Conservation (phyloP, 2,797 vertebrate genomes). For the Rhadinocentrus ornatus region DNA sequence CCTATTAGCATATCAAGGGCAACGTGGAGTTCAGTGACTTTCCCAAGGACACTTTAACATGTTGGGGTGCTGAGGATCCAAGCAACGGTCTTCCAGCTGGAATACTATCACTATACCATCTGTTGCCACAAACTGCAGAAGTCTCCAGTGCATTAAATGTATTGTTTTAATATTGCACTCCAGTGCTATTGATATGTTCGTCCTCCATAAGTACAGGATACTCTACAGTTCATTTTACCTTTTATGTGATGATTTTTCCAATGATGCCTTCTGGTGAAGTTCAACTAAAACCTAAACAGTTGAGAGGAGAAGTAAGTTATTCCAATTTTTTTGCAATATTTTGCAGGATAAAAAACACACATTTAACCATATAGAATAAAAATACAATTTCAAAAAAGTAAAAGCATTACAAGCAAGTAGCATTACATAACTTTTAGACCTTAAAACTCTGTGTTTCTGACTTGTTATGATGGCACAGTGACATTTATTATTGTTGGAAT, state of each 20-base stretch:
- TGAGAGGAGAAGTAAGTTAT: too few species aligned
- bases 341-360: too few species aligned
- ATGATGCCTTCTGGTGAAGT: not conserved
- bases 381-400: not conserved
- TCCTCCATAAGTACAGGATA: not conserved
- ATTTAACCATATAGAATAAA: not conserved
- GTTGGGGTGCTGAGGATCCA: not conserved
- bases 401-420: too few species aligned
- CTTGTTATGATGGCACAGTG: not conserved
- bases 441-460: not conserved
- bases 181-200: not conserved
- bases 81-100: not conserved
- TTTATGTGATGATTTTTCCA: not conserved
- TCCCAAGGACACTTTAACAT: not conserved
- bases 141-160: not conserved
- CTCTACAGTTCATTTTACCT: not conserved
- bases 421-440: too few species aligned
- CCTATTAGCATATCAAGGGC: not conserved
- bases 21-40: not conserved
- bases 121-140: not conserved
- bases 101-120: not conserved
- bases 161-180: not conserved
- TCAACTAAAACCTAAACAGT: too few species aligned
- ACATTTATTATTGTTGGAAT: too few species aligned
- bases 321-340: too few species aligned